Base-by-base conservation (phyloP, 2,113 vertebrate species). In the Gopherus flavomarginatus region DNA sequence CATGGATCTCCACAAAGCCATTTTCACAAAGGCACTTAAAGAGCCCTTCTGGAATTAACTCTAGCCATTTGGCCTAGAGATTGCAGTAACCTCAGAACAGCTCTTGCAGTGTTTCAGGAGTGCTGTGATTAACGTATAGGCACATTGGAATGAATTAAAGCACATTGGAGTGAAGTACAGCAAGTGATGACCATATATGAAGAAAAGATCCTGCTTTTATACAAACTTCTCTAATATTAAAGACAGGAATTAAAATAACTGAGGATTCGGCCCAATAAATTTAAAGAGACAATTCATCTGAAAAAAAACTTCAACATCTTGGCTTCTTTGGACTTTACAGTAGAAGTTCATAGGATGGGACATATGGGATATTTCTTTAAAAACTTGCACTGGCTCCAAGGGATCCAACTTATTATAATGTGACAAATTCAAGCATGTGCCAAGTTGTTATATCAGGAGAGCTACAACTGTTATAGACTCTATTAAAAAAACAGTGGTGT, bases 11-110 rank as follows among this genome's bases (percentile, higher is more conserved):
- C 44, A 69, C 22, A 81, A 35, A 81, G 90, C n/a, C 0, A 2
- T 22, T 31, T 93, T 84, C 83, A 59, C 91, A 96, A 78, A 82
- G 52, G 52, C 62, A 59, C 81, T 86, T 90, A 62, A 84, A 62
- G 59, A 31, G 27, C 29, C 29, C 6, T 62, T 62, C 13, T 31
- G 14, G 59, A 84, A 9, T 52, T 56, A 79, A 62, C 12, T 42
- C 54, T 35, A 81, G 50, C 12, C 57, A 0, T 0, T 1, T 82
- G 50, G 56, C 27, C 56, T 80, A 49, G 62, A 92, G 24, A 83
- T 3, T 42, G 49, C 79, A 90, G 84, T 8, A 85, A 78, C 21
- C 91, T 93, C 52, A 1, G 24, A 86, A 86, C 17, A 92, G 87
- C 54, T 69, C 59, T 69, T 90, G 10, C 27, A 42, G 38, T 11